phyloP scores from a whole-genome alignment of 2,888 invertebrate species.

The Protodeltote pygarga region DNA sequence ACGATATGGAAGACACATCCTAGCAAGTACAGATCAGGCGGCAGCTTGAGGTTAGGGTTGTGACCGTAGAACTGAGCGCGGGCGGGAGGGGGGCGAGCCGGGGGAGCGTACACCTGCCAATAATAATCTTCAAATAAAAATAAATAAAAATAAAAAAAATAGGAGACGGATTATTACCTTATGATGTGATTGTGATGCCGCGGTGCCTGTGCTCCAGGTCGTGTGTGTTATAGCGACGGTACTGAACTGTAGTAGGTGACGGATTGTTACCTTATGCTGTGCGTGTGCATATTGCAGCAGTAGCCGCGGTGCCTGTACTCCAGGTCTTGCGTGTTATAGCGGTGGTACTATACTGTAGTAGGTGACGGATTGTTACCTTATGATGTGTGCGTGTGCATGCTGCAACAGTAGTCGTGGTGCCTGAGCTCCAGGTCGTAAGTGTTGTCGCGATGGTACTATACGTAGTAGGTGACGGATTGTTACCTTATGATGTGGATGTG shows the following conservation, averaged over 20 bases:
- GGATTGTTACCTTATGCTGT: conserved; percentile 63
- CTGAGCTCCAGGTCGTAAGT: too few species aligned
- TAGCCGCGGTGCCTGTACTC: conserved; percentile 38
- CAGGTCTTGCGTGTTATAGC: too few species aligned
- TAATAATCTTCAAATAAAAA: too few species aligned
- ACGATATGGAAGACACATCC: conserved; percentile 97
- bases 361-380: conserved; percentile 50
- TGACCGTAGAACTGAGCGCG: conserved; percentile 96
- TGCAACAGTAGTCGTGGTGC: conserved; percentile 24
- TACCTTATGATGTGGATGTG: conserved; percentile 11
- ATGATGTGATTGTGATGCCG: conserved; percentile 61
- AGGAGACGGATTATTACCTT: not conserved
- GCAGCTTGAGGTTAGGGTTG: conserved; percentile 96
- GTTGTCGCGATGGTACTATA: too few species aligned
- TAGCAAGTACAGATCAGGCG: conserved; percentile 95
- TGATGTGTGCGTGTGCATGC: conserved; percentile 46
- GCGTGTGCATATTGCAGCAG: conserved; percentile 67
- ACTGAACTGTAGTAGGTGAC: conserved; percentile 7
- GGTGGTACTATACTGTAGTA: conserved; percentile 55
- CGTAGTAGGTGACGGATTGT: conserved; percentile 2
- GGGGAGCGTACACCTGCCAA: conserved; percentile 76
- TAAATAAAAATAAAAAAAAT: too few species aligned
- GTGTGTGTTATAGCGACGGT: too few species aligned
- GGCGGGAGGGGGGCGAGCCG: conserved; percentile 85
- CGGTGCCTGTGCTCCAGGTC: conserved; percentile 79